Conservation (phyloP, 2,113 vertebrate genomes). For the Protomyctophum bolini region DNA sequence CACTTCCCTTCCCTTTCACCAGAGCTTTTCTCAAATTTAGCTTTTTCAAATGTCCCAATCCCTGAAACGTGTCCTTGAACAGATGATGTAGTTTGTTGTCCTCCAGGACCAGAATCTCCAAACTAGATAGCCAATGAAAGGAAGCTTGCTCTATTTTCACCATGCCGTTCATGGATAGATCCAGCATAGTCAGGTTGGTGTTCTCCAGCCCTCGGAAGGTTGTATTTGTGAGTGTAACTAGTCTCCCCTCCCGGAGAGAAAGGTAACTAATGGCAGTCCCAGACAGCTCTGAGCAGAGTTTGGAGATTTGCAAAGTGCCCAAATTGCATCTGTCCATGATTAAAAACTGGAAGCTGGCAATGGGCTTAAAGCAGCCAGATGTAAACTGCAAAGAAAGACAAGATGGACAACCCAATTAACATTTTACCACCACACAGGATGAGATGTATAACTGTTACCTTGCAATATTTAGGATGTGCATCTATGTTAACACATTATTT, state of each 20-base stretch:
- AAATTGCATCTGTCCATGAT: slow-evolving; percentile 80
- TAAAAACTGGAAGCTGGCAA: slow-evolving; percentile 80
- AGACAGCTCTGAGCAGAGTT: slow-evolving; percentile 83
- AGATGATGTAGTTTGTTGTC: slow-evolving; percentile 81
- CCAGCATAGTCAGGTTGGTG: slow-evolving; percentile 83
- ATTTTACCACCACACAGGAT: no score
- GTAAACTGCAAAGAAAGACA: slow-evolving; percentile 22
- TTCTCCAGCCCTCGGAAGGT: slow-evolving; percentile 82
- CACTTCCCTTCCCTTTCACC: slow-evolving; percentile 48
- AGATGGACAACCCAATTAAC: slow-evolving; percentile 5
- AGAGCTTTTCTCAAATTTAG: slow-evolving; percentile 82
- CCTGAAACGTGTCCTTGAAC: slow-evolving; percentile 79
- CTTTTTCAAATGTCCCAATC: slow-evolving; percentile 80
- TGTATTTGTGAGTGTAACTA: slow-evolving; percentile 65
- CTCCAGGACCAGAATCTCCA: slow-evolving; percentile 80
- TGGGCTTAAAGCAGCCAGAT: slow-evolving; percentile 79
- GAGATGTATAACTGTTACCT: no score
- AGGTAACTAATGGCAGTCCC: slow-evolving; percentile 79
- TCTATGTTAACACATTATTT: no score
- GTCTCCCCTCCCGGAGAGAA: slow-evolving; percentile 76
- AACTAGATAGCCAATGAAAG: slow-evolving; percentile 82
- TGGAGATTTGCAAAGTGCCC: slow-evolving; percentile 49
- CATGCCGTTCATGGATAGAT: slow-evolving; percentile 85
- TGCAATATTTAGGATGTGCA: no score
- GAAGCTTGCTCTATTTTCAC: slow-evolving; percentile 74